phyloP scores from a whole-genome alignment of 2,113 vertebrate genomes.

The Brachypodius melanocephalos region DNA sequence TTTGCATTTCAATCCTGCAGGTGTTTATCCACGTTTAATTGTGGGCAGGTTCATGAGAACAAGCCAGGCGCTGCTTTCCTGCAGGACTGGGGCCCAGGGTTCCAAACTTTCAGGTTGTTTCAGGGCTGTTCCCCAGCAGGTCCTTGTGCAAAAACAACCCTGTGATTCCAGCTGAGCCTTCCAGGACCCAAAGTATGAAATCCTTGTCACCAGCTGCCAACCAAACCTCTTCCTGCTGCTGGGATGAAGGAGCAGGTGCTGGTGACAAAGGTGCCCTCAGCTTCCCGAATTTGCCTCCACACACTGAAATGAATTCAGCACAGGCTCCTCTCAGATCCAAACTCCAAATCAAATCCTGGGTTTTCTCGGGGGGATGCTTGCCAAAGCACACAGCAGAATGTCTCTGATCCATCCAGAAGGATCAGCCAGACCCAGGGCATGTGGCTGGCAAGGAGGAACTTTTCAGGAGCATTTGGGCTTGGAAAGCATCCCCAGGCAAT shows the following conservation, averaged over 20 bases:
- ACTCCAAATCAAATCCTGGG: not conserved
- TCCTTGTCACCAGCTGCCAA: not conserved
- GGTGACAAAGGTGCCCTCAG: not conserved
- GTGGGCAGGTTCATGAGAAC: not conserved
- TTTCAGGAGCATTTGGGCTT: not conserved
- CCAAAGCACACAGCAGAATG: not conserved
- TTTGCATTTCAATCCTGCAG: not conserved
- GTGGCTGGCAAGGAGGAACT: not conserved
- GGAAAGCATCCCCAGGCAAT: not conserved
- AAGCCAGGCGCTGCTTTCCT: not conserved
- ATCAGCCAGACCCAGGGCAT: not conserved
- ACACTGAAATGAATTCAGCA: not conserved
- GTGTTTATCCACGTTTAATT: not conserved
- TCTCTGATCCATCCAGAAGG: not conserved
- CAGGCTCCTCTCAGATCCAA: not conserved
- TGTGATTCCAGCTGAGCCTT: not conserved
- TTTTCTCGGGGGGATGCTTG: not conserved
- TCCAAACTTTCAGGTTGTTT: not conserved
- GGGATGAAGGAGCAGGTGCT: not conserved
- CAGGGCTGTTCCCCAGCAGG: not conserved
- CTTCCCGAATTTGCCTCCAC: not conserved
- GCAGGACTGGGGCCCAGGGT: not conserved
- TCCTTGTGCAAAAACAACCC: not conserved
- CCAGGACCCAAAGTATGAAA: not conserved
- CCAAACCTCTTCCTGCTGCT: not conserved